phyloP scores from a whole-genome alignment of 2,113 vertebrate genomes.

The Progne subis region DNA sequence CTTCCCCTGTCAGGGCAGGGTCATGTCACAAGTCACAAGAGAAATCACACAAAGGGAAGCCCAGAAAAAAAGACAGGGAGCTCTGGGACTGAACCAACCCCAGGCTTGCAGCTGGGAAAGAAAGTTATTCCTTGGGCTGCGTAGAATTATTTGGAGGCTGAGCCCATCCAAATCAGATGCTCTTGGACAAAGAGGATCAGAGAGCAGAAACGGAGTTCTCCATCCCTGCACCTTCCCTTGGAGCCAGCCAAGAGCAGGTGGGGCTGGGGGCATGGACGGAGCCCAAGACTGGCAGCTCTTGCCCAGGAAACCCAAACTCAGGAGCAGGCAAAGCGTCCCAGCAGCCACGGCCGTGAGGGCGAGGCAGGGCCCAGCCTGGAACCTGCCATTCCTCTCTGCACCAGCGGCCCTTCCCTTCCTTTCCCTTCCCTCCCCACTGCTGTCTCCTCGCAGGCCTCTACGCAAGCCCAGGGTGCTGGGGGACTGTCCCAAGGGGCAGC shows the following conservation, averaged over 20 bases:
- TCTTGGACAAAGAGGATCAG: not conserved
- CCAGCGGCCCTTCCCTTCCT: not conserved
- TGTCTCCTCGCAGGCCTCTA: not conserved
- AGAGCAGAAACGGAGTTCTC: not conserved
- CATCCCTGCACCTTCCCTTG: not conserved
- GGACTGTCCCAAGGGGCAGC: too few relatives aligned
- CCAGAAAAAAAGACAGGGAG: not conserved
- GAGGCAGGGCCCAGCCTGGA: not conserved
- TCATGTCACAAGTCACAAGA: not conserved
- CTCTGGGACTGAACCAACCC: not conserved
- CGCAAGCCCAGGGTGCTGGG: fast-evolving
- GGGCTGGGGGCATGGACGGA: not conserved
- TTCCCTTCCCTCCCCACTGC: not conserved
- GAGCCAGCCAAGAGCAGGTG: not conserved
- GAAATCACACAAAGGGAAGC: not conserved
- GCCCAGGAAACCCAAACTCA: not conserved
- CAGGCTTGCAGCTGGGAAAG: not conserved
- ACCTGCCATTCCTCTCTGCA: not conserved
- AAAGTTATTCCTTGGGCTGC: not conserved
- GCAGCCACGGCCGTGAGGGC: not conserved
- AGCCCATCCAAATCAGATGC: not conserved
- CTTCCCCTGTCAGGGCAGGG: not conserved
- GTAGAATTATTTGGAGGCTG: not conserved
- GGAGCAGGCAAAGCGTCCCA: not conserved
- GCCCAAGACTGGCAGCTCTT: not conserved